These are phyloP conservation scores for Peromyscus leucopus DNA, from an alignment of 2,113 vertebrate species.

Conservation along the genomic window DNA sequence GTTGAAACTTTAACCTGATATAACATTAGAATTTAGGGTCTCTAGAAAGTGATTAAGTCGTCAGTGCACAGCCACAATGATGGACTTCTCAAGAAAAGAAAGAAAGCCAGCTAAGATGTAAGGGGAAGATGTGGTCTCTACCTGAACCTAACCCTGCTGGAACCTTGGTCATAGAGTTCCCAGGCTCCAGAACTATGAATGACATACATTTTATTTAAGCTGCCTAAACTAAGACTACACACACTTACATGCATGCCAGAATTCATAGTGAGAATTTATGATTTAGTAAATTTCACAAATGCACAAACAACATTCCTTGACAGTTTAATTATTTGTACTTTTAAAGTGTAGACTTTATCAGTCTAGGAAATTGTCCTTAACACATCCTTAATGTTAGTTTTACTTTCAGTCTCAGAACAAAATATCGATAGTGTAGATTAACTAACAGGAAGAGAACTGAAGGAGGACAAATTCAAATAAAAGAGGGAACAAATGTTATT, in stretches of 20 bases:
- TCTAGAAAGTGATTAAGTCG: background rate
- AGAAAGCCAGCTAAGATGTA: background rate
- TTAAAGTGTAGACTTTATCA: background rate
- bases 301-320: background rate
- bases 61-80: background rate
- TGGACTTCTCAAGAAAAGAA: background rate
- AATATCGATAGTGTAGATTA: background rate
- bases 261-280: background rate
- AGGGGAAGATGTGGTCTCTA: accelerated
- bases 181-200: background rate
- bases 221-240: background rate
- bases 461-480: background rate
- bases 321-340: background rate
- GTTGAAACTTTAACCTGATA: background rate
- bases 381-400: slow-evolving; percentile 1
- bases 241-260: background rate
- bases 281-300: background rate
- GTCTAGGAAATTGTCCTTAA: background rate
- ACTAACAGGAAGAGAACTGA: background rate
- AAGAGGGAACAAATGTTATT: background rate
- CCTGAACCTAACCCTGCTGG: background rate
- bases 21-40: background rate
- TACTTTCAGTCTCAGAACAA: background rate
- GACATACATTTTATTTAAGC: background rate
- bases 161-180: background rate